Evolutionary conservation across 2,113 vertebrate genomes (phyloP), one percentile per base, ranked within the genome.

Genomic region (Daubentonia madagascariensis): DNA sequence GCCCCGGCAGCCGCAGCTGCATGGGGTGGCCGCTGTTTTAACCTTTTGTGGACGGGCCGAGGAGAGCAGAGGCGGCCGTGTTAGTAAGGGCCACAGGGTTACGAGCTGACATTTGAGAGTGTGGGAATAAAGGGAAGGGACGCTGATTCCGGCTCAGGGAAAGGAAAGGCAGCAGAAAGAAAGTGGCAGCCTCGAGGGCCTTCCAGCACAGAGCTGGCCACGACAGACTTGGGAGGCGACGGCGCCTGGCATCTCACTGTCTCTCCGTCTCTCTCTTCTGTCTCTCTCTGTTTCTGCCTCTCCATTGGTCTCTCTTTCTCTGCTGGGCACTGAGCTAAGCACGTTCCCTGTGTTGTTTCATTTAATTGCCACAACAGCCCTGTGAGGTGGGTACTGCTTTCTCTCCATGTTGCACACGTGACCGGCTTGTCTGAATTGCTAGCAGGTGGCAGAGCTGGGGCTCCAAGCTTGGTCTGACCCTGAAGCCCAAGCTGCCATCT

Each of bases 11-110:
- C 88, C 45, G 8, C 4, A 54, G 94, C 75, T 94, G 52, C 25
- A 5, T 32, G 93, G 81, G 94, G 94, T 43, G 35, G 91, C 83
- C 70, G 85, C 87, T 65, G 84, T 43, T 98, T 98, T 91, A 92
- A 97, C 91, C 95, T 23, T 92, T 95, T 95, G 81, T 88, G 86
- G 65, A 14, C 6, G 67, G 89, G 76, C 61, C 8, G 12, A 16
- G 50, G 86, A 84, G 52, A 16, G 50, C 83, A 84, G 52, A 70
- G 68, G 30, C 0, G 5, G 30, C 63, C 63, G 1, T n/a, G 63
- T 28, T 37, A n/a, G 79, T 7, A 5, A 35, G 14, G 75, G 92
- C 45, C 17, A 1, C 48, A 7, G 89, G 54, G 22, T 22, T 22
- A 11, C 14, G 37, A 81, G 72, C 40, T 43, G 18, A 9, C 50